Evolutionary conservation across 2,888 invertebrate species (phyloP).

Genomic region (Salticus scenicus): DNA sequence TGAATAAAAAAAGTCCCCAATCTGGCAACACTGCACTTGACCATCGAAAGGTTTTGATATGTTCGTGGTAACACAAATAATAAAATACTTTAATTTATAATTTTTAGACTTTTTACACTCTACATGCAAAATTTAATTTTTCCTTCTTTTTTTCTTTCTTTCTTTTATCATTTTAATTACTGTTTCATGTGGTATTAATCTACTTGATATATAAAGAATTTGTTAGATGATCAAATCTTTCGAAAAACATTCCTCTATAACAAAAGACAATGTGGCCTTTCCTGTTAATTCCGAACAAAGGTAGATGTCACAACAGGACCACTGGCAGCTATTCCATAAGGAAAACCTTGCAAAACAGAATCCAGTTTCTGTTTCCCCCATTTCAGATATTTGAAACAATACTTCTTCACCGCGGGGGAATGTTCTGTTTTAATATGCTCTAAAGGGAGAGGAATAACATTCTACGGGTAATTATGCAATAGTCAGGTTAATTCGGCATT

Average conservation of each 20-base stretch:
- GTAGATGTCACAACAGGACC: constrained; percentile 17
- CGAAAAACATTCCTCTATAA: background rate
- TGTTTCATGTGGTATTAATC: too few species aligned
- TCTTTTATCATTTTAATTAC: too few species aligned
- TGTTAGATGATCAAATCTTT: too few species aligned
- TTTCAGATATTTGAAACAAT: constrained; percentile 34
- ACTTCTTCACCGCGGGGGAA: constrained; percentile 17
- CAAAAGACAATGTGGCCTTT: background rate
- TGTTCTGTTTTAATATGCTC: constrained; percentile 54
- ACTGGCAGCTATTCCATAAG: background rate
- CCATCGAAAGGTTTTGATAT: too few species aligned
- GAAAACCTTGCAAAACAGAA: background rate
- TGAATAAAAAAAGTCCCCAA: too few species aligned
- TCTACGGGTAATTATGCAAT: constrained; percentile 55
- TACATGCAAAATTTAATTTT: too few species aligned
- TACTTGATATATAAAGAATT: too few species aligned
- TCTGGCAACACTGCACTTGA: too few species aligned
- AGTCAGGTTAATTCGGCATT: constrained; percentile 42
- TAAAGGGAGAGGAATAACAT: constrained; percentile 30
- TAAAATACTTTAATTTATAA: too few species aligned
- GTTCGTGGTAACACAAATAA: too few species aligned
- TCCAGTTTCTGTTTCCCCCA: background rate
- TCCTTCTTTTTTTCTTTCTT: too few species aligned
- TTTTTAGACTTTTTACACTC: too few species aligned
- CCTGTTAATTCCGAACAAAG: background rate